Conservation (phyloP, 2,888 invertebrate genomes). For the Nomada ruficornis region DNA sequence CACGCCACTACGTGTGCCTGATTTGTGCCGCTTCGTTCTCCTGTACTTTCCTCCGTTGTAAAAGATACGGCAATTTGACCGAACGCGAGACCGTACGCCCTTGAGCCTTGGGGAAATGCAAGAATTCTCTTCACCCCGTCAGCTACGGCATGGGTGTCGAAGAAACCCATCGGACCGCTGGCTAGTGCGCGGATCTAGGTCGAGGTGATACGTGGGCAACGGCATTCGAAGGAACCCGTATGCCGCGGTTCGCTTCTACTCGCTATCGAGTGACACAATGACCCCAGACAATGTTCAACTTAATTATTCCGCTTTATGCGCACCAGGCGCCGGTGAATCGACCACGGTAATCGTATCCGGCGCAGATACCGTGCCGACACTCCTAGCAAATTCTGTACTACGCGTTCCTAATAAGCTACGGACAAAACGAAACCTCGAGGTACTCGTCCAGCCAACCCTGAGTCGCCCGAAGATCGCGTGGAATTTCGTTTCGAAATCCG, state of each 20-base stretch:
- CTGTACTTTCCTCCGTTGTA: too few species aligned
- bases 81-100: too few species aligned
- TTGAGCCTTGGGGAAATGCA: not conserved
- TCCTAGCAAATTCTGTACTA: not conserved
- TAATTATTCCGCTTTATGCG: slow-evolving; percentile 41
- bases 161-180: slow-evolving; percentile 2
- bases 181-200: slow-evolving; percentile 57
- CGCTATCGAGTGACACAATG: slow-evolving; percentile 52
- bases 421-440: not conserved
- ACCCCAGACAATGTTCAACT: slow-evolving; percentile 38
- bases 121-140: not conserved
- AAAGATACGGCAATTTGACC: too few species aligned
- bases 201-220: slow-evolving; percentile 52
- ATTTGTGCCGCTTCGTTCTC: too few species aligned
- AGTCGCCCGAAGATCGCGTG: too few species aligned
- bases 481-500: too few species aligned
- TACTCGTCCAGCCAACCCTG: too few species aligned
- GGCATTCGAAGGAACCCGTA: slow-evolving; percentile 44
- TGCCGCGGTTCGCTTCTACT: slow-evolving; percentile 40
- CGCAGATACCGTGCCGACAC: slow-evolving; percentile 14
- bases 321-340: slow-evolving; percentile 22
- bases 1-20: too few species aligned
- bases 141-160: not conserved
- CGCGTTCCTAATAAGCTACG: not conserved
- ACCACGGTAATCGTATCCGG: slow-evolving; percentile 19